A percentile compares a stretch with the other conserved stretches of the same genome.
Evolutionary conservation across 2,797 vertebrate species (phyloP).

Genomic region (Silurus lanzhouensis): DNA sequence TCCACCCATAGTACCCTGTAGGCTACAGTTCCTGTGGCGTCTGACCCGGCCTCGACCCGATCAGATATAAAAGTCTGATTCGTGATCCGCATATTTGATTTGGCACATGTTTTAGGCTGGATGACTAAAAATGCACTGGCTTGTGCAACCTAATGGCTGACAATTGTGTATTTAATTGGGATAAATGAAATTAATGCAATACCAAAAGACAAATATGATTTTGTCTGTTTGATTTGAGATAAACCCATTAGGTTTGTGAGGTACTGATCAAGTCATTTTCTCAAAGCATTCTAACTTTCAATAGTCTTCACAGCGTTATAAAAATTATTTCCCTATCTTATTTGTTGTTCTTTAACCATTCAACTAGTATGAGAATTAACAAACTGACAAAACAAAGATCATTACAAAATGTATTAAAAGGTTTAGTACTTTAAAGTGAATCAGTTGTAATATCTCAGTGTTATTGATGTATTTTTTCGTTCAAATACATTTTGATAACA

Average conservation of each 20-base stretch:
- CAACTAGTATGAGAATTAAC: not conserved
- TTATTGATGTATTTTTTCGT: not conserved
- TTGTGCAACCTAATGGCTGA: not conserved
- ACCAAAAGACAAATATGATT: not conserved
- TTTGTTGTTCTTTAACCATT: too few species aligned
- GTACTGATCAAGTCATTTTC: not conserved
- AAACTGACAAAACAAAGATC: not conserved
- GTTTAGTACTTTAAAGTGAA: not conserved
- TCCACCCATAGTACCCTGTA: too few species aligned
- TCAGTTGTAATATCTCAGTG: slow-evolving; percentile 11
- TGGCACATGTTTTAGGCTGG: too few species aligned
- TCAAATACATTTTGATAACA: not conserved
- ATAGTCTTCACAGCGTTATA: not conserved
- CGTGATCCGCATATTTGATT: too few species aligned
- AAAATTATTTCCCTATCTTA: not conserved
- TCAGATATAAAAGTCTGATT: too few species aligned
- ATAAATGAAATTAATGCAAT: not conserved
- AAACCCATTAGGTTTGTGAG: not conserved
- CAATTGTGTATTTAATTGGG: not conserved
- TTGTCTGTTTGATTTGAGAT: too few species aligned
- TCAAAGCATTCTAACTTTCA: not conserved
- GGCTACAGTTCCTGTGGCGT: too few species aligned
- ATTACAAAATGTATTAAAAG: slow-evolving; percentile 10
- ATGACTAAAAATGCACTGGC: too few species aligned
- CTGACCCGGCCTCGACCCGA: too few species aligned